Evolutionary conservation across 2,797 vertebrate genomes (phyloP).

Genomic region (Ceryle rudis): DNA sequence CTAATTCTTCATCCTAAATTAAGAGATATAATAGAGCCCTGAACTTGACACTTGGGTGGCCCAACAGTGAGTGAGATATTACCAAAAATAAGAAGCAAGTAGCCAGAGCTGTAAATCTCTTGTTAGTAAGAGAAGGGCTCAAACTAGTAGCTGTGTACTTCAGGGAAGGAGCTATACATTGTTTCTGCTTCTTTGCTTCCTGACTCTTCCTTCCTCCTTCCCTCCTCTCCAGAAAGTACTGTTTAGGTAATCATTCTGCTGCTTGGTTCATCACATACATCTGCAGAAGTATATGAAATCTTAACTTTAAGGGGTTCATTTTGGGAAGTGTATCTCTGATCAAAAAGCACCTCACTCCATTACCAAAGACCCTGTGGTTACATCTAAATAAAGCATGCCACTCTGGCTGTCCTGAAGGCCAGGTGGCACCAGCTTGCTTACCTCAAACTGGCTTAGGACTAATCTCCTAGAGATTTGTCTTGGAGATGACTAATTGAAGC

Average conservation of each 20-base stretch:
- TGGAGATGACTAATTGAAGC: background rate
- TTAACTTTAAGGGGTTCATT: background rate
- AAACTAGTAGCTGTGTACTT: background rate
- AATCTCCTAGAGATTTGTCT: background rate
- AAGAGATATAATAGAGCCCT: background rate
- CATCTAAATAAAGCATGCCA: background rate
- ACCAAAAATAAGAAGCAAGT: background rate
- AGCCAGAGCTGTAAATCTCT: background rate
- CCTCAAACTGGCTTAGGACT: background rate
- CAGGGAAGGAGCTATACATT: background rate
- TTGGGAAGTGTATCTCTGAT: background rate
- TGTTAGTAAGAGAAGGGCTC: background rate
- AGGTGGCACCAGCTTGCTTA: background rate
- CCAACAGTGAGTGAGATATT: background rate
- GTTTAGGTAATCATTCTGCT: background rate
- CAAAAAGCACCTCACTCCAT: background rate
- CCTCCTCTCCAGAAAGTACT: background rate
- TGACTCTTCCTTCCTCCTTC: background rate
- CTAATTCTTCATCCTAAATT: background rate
- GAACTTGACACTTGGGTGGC: background rate
- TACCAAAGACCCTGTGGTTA: background rate
- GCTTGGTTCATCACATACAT: background rate
- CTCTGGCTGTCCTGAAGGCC: background rate
- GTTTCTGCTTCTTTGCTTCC: background rate
- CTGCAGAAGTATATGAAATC: background rate